Percentiles rank a stretch among this genome's conserved stretches.
Conservation (phyloP, 2,888 invertebrate genomes). For the Tiliacea aurago region DNA sequence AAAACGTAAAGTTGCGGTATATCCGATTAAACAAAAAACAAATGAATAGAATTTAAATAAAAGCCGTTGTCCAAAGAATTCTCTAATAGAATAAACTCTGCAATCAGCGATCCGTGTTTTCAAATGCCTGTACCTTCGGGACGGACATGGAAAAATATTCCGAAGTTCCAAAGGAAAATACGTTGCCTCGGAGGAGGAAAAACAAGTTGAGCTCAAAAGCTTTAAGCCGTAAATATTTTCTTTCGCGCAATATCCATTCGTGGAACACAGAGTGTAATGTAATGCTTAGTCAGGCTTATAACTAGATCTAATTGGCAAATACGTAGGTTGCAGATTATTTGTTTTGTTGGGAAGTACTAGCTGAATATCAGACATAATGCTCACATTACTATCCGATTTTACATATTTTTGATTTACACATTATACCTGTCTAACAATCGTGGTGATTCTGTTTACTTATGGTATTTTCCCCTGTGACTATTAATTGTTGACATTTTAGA, state of each 20-base stretch:
- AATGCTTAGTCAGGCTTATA: constrained; percentile 27
- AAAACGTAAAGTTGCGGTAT: constrained; percentile 5
- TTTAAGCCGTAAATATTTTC: constrained; percentile 55
- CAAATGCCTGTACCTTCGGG: constrained; percentile 49
- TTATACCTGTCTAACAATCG: not conserved
- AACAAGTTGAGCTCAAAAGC: constrained; percentile 55
- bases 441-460: not conserved
- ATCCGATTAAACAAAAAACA: constrained; percentile 30
- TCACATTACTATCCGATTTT: too few relatives aligned
- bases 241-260: constrained; percentile 42
- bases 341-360: not conserved
- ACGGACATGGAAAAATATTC: constrained; percentile 58
- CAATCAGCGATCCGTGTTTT: constrained; percentile 62
- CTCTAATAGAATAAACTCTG: constrained; percentile 60
- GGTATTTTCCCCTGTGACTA: not conserved
- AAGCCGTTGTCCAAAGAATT: constrained; percentile 48
- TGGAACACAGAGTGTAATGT: constrained; percentile 23
- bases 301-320: constrained; percentile 41
- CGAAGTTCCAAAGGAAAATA: constrained; percentile 56
- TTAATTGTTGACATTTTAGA: not conserved
- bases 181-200: constrained; percentile 37
- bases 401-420: too few relatives aligned
- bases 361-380: not conserved
- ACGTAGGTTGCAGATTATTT: constrained; percentile 9
- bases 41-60: constrained; percentile 41